These are phyloP conservation scores for Apaloderma vittatum DNA, from an alignment of 2,113 vertebrate genomes.

Conservation along the genomic window DNA sequence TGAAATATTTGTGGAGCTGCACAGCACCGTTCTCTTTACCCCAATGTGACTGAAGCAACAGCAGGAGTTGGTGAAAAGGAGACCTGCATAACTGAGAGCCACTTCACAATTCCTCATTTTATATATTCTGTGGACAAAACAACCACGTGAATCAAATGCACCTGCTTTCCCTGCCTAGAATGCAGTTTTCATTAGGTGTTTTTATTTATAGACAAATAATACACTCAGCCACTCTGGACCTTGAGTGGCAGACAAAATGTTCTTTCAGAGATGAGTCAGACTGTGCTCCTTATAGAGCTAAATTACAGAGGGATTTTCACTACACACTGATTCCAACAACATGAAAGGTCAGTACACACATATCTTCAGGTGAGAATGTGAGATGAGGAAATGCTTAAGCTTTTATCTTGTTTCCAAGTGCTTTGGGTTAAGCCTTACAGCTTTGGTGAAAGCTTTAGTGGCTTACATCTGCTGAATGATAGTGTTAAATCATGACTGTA, in stretches of 20 bases:
- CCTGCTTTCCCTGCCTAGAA: not conserved
- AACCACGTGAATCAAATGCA: not conserved
- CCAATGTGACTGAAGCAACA: not conserved
- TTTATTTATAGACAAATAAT: conserved; percentile 37
- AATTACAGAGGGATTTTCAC: conserved; percentile 69
- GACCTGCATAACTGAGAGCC: not conserved
- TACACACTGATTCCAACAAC: conserved; percentile 29
- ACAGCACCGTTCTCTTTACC: not conserved
- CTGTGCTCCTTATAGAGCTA: conserved; percentile 42
- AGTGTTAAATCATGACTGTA: conserved; percentile 42
- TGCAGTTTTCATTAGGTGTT: not conserved
- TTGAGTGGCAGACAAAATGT: conserved; percentile 21
- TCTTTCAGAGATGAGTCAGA: conserved; percentile 39
- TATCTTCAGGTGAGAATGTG: conserved; percentile 36
- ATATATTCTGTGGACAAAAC: not conserved
- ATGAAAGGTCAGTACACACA: conserved; percentile 71
- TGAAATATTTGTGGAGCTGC: fast-evolving
- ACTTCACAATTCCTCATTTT: not conserved
- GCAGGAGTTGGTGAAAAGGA: not conserved
- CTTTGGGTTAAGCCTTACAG: conserved; percentile 71
- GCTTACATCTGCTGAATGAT: conserved; percentile 59
- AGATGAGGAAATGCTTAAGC: conserved; percentile 63
- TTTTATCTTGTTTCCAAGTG: conserved; percentile 75
- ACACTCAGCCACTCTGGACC: not conserved
- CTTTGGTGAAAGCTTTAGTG: conserved; percentile 64